Conservation (phyloP, 2,113 vertebrate species). For the Daubentonia madagascariensis region DNA sequence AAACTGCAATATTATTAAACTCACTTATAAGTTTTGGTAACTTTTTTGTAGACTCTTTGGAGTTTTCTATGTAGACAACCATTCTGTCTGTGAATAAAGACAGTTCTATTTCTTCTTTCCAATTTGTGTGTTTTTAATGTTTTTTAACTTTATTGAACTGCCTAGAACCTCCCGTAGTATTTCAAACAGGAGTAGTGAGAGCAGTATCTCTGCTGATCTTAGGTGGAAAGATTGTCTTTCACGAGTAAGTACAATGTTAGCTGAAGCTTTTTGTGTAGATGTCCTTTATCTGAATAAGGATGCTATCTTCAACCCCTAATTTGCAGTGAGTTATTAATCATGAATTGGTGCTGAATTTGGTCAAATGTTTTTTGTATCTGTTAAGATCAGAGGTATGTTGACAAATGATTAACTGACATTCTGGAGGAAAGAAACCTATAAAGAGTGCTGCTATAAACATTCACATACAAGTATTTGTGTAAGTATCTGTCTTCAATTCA, state of each 20-base stretch:
- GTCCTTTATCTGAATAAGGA: neutral
- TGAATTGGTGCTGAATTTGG: neutral
- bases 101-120: neutral
- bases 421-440: neutral
- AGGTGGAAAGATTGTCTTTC: neutral
- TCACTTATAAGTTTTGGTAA: neutral
- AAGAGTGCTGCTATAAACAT: neutral
- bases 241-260: neutral
- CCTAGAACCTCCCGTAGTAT: neutral
- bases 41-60: neutral
- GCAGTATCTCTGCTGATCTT: neutral
- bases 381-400: neutral
- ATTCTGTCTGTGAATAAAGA: neutral
- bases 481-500: neutral
- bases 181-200: neutral
- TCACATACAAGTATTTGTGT: neutral
- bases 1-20: neutral
- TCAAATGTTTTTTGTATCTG: neutral
- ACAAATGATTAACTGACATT: neutral
- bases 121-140: neutral
- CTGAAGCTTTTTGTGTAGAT: neutral
- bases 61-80: neutral
- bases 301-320: neutral
- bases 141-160: neutral
- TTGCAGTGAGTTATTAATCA: neutral